phyloP scores from a whole-genome alignment of 1,140 invertebrate genomes.

The Pseudomyrmex cubaensis region DNA sequence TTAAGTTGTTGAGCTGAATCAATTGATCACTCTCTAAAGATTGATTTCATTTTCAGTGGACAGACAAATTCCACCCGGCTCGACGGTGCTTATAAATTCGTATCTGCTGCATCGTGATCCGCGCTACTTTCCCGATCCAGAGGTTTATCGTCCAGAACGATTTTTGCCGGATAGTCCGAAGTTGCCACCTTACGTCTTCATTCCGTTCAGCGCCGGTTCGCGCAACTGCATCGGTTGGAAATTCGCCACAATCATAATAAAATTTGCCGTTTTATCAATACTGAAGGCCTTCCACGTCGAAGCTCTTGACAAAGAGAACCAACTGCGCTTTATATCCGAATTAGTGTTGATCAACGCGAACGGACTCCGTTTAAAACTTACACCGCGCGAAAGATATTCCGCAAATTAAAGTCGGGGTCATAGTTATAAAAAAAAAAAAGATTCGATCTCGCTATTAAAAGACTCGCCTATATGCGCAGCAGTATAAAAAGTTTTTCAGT shows the following conservation, averaged over 20 bases:
- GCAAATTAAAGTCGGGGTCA: too few species aligned
- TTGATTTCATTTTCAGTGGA: conserved; percentile 68
- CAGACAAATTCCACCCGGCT: conserved; percentile 76
- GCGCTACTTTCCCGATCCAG: conserved; percentile 87
- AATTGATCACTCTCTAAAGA: neutral
- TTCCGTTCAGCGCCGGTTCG: conserved; percentile 88
- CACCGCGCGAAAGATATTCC: conserved; percentile 52
- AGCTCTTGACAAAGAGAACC: conserved; percentile 73
- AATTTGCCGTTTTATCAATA: conserved; percentile 85
- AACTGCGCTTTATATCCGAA: conserved; percentile 74
- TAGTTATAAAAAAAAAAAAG: too few species aligned
- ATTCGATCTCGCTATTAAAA: too few species aligned
- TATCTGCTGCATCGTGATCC: conserved; percentile 86
- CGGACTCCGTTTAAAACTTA: conserved; percentile 77
- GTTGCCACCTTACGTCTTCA: conserved; percentile 85
- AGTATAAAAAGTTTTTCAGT: too few species aligned
- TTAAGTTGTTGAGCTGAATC: too few species aligned
- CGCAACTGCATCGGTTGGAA: conserved; percentile 84
- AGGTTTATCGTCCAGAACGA: conserved; percentile 87
- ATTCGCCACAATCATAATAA: conserved; percentile 88
- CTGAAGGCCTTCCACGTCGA: conserved; percentile 85
- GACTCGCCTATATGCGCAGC: too few species aligned
- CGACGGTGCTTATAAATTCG: conserved; percentile 78
- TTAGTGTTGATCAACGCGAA: conserved; percentile 76
- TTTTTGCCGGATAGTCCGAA: conserved; percentile 84